Conservation (phyloP, 2,888 invertebrate species). For the Oeneis ivallda region DNA sequence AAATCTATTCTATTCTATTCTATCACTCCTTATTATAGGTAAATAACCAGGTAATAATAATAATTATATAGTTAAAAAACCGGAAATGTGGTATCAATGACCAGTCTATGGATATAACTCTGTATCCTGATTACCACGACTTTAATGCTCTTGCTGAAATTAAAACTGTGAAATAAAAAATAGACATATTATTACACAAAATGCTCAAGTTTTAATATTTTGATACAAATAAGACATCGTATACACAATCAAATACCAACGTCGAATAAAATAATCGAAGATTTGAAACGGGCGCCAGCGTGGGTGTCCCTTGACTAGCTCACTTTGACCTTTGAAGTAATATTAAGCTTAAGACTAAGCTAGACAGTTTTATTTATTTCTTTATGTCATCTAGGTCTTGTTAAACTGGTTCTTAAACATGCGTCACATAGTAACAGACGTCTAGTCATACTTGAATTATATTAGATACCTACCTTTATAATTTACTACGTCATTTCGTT, state of each 20-base stretch:
- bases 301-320: conserved; percentile 45
- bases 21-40: too few relatives aligned
- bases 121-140: too few relatives aligned
- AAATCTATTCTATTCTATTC: too few relatives aligned
- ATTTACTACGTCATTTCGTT: background rate
- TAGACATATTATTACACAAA: too few relatives aligned
- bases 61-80: too few relatives aligned
- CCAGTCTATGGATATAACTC: too few relatives aligned
- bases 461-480: background rate
- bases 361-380: conserved; percentile 21
- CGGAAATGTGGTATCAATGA: too few relatives aligned
- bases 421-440: conserved; percentile 35
- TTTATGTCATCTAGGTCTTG: conserved; percentile 27
- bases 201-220: too few relatives aligned
- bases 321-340: conserved; percentile 39
- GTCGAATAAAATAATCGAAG: conserved; percentile 33
- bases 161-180: too few relatives aligned
- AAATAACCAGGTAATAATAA: too few relatives aligned
- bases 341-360: conserved; percentile 28
- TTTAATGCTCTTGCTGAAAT: too few relatives aligned
- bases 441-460: conserved; percentile 34
- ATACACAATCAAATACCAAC: conserved; percentile 20
- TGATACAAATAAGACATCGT: conserved; percentile 12
- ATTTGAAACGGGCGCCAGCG: conserved; percentile 43
- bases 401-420: conserved; percentile 26